Conservation (phyloP, 2,113 vertebrate genomes). For the Pterocles gutturalis region DNA sequence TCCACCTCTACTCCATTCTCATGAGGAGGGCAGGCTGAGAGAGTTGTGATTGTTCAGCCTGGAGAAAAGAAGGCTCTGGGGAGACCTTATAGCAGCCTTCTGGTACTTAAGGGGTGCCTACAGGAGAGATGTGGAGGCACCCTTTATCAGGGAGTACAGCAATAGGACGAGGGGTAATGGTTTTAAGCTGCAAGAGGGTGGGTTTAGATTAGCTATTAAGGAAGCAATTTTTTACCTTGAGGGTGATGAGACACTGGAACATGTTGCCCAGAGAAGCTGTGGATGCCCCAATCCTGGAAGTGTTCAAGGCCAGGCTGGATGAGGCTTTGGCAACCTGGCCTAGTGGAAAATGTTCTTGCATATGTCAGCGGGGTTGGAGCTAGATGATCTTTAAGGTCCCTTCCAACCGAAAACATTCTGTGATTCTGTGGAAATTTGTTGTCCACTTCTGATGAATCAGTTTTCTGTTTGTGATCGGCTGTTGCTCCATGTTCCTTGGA, state of each 20-base stretch:
- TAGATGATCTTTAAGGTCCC: too few species aligned
- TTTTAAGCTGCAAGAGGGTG: not conserved
- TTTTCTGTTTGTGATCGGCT: not conserved
- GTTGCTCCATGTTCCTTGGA: not conserved
- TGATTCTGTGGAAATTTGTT: not conserved
- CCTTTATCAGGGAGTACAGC: not conserved
- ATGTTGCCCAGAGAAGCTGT: not conserved
- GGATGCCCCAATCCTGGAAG: not conserved
- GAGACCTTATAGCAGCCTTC: not conserved
- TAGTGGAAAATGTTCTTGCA: too few species aligned
- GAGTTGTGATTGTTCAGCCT: not conserved
- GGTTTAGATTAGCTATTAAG: not conserved
- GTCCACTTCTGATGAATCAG: not conserved
- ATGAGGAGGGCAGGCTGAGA: accelerated
- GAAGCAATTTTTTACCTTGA: accelerated
- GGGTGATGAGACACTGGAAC: not conserved
- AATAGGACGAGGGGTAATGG: too few species aligned
- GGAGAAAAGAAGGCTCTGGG: not conserved
- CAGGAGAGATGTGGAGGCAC: not conserved
- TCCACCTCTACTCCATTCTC: not conserved
- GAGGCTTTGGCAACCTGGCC: too few species aligned
- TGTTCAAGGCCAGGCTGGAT: not conserved
- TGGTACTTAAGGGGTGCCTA: not conserved
- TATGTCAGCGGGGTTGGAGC: too few species aligned
- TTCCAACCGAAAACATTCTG: too few species aligned